Evolutionary conservation across 2,113 vertebrate genomes (phyloP).

Genomic region (Rattus rattus): DNA sequence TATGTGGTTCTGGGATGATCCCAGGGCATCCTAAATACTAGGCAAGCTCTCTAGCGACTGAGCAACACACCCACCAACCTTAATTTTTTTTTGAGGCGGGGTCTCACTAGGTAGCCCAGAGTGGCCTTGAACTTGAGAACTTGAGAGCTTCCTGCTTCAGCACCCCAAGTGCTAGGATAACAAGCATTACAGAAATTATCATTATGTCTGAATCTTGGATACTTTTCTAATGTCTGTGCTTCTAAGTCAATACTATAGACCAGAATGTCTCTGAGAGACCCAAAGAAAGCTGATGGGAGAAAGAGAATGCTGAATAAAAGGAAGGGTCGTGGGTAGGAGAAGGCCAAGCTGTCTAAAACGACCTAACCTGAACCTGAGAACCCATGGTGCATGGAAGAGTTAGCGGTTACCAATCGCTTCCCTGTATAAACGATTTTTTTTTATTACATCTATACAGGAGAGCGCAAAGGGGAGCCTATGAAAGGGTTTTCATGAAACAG

Average conservation of each 20-base stretch:
- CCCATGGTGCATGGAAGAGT: neutral
- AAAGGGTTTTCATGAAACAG: constrained; percentile 25
- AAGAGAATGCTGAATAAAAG: neutral
- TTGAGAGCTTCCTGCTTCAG: no score
- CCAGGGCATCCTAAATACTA: neutral
- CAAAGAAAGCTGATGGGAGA: neutral
- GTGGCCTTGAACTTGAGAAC: neutral
- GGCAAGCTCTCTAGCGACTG: neutral
- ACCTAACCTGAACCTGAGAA: neutral
- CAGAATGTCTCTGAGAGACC: constrained; percentile 4
- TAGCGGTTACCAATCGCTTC: neutral
- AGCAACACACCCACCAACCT: no score
- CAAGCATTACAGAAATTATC: neutral
- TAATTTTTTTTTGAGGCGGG: neutral
- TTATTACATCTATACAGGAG: neutral
- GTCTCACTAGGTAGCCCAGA: neutral
- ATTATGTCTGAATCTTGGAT: neutral
- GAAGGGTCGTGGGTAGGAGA: neutral
- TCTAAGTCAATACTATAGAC: neutral
- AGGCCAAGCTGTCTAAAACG: neutral
- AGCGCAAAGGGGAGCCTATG: constrained; percentile 56
- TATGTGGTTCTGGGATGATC: neutral
- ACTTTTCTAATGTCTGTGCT: neutral
- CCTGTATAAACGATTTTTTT: constrained; percentile 41
- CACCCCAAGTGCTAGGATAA: neutral